Percentiles rank a stretch among this genome's conserved stretches.
Conservation (phyloP, 2,888 invertebrate species). For the Caenorhabditis angaria region DNA sequence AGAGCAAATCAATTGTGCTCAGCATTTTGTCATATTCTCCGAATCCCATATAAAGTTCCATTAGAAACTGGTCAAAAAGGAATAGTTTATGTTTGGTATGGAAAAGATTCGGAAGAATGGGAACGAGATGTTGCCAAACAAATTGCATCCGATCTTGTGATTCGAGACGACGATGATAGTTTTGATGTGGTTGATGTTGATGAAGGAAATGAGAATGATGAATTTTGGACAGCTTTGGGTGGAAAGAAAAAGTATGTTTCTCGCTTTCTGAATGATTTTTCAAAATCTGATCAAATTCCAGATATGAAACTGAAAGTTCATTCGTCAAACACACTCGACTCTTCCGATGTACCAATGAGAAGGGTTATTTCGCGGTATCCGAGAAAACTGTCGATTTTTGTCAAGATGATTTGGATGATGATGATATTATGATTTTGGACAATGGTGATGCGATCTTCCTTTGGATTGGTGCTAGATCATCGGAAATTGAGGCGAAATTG, state of each 20-base stretch:
- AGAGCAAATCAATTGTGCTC: slow-evolving; percentile 89
- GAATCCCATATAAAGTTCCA: slow-evolving; percentile 61
- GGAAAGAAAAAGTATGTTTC: slow-evolving; percentile 57
- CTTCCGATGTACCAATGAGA: slow-evolving; percentile 98
- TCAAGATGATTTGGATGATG: slow-evolving; percentile 97
- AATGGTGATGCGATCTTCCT: slow-evolving; percentile 96
- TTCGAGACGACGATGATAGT: slow-evolving; percentile 56
- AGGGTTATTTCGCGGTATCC: slow-evolving; percentile 97
- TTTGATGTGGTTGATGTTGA: slow-evolving; percentile 57
- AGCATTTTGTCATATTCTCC: slow-evolving; percentile 83
- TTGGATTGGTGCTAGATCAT: slow-evolving; percentile 95
- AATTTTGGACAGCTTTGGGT: slow-evolving; percentile 66
- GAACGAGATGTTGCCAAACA: slow-evolving; percentile 48
- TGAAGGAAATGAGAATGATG: slow-evolving; percentile 68
- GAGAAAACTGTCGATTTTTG: slow-evolving; percentile 99
- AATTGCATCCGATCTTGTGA: slow-evolving; percentile 65
- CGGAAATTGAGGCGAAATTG: slow-evolving; percentile 97
- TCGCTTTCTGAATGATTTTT: not conserved
- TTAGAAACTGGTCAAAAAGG: slow-evolving; percentile 36
- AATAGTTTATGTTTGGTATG: slow-evolving; percentile 58
- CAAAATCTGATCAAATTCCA: not conserved
- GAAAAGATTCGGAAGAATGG: slow-evolving; percentile 41
- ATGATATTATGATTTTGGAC: slow-evolving; percentile 99
- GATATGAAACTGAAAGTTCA: slow-evolving; percentile 78
- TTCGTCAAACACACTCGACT: slow-evolving; percentile 92